Evolutionary conservation across 2,888 invertebrate species (phyloP).

Genomic region (Acleris cristana): DNA sequence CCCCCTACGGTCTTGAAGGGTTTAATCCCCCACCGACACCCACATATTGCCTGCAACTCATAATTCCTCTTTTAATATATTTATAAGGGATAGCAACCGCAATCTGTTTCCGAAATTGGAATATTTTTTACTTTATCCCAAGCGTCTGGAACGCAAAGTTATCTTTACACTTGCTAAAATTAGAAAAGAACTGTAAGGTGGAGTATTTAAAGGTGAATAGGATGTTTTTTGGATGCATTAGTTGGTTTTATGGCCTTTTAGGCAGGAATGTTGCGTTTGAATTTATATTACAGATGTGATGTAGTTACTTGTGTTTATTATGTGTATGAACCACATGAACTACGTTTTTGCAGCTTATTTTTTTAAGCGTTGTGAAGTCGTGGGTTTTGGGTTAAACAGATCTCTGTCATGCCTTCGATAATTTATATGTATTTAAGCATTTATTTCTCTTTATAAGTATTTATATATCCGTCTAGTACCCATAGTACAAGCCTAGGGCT

Average conservation of each 20-base stretch:
- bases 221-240: constrained; percentile 30
- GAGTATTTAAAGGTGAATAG: neutral
- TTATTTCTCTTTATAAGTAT: no score
- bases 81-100: constrained; percentile 62
- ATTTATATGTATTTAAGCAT: no score
- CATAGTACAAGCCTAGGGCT: no score
- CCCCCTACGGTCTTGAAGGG: neutral
- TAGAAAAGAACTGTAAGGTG: constrained; percentile 37
- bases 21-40: constrained; percentile 22
- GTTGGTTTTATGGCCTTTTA: constrained; percentile 39
- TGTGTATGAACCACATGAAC: constrained; percentile 14
- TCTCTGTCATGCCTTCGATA: no score
- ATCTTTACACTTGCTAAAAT: constrained; percentile 6
- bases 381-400: no score
- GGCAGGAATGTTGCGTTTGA: constrained; percentile 48
- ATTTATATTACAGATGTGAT: constrained; percentile 45
- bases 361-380: no score
- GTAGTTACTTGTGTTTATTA: constrained; percentile 12
- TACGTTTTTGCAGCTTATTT: no score
- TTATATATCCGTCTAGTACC: no score
- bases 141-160: constrained; percentile 45
- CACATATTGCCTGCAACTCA: constrained; percentile 53
- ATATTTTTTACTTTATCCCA: constrained; percentile 63
- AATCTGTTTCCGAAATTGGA: constrained; percentile 67
- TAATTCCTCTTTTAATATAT: constrained; percentile 69